These are phyloP conservation scores for Bilobella aurantiaca DNA, from an alignment of 1,140 invertebrate species.

Conservation along the genomic window DNA sequence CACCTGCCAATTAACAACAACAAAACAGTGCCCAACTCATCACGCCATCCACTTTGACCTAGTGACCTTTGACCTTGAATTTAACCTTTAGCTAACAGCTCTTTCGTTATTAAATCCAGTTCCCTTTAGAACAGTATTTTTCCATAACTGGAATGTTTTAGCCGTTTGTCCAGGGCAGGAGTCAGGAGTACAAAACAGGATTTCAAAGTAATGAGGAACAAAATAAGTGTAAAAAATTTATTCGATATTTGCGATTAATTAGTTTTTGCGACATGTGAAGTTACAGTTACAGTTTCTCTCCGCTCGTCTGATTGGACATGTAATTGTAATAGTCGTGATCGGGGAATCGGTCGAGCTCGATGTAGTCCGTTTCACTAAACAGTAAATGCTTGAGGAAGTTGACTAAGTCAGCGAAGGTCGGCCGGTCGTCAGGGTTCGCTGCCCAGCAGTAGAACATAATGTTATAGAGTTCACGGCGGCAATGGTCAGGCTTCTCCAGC, in stretches of 20 bases:
- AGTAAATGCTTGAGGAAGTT: constrained; percentile 66
- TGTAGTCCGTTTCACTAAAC: constrained; percentile 81
- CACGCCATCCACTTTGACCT: too few species aligned
- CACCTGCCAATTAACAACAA: neutral
- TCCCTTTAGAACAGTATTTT: too few species aligned
- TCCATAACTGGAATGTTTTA: too few species aligned
- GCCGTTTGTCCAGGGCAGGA: neutral
- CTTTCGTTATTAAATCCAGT: too few species aligned
- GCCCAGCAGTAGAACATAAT: constrained; percentile 93
- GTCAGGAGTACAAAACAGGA: neutral
- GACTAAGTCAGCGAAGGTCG: constrained; percentile 67
- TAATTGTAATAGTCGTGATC: constrained; percentile 91
- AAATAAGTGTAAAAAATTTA: too few species aligned
- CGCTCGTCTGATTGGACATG: constrained; percentile 56
- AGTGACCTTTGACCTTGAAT: too few species aligned
- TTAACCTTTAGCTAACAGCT: too few species aligned
- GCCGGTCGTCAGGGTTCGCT: constrained; percentile 61
- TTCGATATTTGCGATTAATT: too few species aligned
- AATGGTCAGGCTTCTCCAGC: constrained; percentile 78
- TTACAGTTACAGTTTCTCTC: constrained; percentile 58
- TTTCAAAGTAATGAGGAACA: neutral
- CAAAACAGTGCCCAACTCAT: neutral
- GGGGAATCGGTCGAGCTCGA: constrained; percentile 80
- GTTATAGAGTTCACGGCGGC: constrained; percentile 75
- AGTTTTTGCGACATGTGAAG: too few species aligned